Conservation (phyloP, 1,140 invertebrate genomes). For the Holcopasites calliopsidis region DNA sequence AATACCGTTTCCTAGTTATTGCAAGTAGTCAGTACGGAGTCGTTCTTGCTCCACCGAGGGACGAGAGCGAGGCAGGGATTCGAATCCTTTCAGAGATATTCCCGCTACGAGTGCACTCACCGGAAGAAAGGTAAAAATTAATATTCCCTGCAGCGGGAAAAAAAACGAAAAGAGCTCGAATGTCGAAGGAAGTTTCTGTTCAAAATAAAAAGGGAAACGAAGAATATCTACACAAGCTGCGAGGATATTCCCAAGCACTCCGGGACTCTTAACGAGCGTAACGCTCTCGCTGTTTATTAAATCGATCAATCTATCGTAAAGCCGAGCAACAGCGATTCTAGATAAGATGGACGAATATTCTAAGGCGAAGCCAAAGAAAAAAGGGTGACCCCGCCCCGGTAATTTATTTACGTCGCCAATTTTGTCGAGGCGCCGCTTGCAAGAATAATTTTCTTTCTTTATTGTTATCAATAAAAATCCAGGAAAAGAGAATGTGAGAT, state of each 20-base stretch:
- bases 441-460: no score
- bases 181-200: background rate
- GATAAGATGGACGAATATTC: slow-evolving; percentile 17
- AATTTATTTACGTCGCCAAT: no score
- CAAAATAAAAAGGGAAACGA: background rate
- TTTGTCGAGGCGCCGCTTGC: no score
- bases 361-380: no score
- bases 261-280: slow-evolving; percentile 24
- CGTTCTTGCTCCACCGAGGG: background rate
- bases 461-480: no score
- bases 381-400: no score
- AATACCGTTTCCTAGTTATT: background rate
- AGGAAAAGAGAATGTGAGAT: no score
- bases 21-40: no score
- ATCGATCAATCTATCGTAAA: slow-evolving; percentile 19
- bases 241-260: no score
- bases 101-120: background rate
- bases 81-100: background rate
- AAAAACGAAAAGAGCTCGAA: background rate
- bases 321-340: background rate
- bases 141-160: background rate
- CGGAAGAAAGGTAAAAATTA: slow-evolving; percentile 2
- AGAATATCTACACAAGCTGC: no score
- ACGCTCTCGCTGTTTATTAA: slow-evolving; percentile 39
- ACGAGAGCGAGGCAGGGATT: background rate